A percentile compares a stretch with the other conserved stretches of the same genome.
These are phyloP conservation scores for Saccopteryx bilineata DNA, from an alignment of 2,113 vertebrate species.

Conservation along the genomic window DNA sequence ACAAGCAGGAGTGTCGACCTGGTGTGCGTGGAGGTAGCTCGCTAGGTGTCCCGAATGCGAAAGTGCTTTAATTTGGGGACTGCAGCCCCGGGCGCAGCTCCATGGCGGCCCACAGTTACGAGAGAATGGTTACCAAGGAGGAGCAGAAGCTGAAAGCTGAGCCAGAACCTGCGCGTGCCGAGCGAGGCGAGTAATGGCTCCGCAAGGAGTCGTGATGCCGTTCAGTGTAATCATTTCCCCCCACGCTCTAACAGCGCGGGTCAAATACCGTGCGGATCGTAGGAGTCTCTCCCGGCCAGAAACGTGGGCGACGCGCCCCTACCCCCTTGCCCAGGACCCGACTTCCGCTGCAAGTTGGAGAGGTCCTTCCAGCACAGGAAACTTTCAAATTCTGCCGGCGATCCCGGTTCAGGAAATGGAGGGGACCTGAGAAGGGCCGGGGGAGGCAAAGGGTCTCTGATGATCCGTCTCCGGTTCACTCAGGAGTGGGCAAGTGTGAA, in stretches of 20 bases:
- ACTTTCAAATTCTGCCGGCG: not conserved
- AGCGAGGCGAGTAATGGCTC: not conserved
- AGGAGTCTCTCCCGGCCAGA: not conserved
- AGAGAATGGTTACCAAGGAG: not conserved
- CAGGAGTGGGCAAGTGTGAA: not conserved
- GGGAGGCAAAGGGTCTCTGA: not conserved
- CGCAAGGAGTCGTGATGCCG: slow-evolving; percentile 20
- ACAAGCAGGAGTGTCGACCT: not conserved
- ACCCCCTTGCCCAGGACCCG: not conserved
- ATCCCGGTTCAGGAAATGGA: slow-evolving; percentile 61
- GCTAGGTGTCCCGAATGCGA: not conserved
- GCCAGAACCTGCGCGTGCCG: slow-evolving; percentile 3
- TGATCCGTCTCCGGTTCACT: not conserved
- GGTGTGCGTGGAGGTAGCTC: not conserved
- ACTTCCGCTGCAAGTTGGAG: slow-evolving; percentile 35
- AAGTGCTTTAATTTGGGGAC: slow-evolving; percentile 39
- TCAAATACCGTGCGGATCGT: not conserved
- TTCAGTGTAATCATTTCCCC: not conserved
- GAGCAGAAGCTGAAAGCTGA: not conserved
- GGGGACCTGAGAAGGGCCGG: not conserved
- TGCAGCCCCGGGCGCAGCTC: not conserved
- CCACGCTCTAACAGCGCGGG: not conserved
- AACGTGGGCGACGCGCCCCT: not conserved
- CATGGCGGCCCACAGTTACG: not conserved
- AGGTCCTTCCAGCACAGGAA: slow-evolving; percentile 11